Conservation (phyloP, 2,113 vertebrate species). For the Peucedramus taeniatus region DNA sequence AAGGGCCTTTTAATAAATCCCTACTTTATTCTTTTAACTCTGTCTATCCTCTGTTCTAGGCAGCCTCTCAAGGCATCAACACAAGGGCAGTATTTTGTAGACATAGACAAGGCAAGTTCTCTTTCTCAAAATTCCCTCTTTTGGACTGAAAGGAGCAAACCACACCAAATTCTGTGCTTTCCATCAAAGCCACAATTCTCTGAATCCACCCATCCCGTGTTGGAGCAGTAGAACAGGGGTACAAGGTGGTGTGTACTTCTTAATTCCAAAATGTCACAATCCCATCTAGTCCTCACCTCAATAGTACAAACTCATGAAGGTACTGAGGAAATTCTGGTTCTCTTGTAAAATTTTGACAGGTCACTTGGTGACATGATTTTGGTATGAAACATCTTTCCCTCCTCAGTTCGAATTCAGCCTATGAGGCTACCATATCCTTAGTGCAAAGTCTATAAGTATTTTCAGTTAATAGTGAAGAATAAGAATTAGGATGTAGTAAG, state of each 20-base stretch:
- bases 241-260: neutral
- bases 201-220: neutral
- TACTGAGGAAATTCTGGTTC: neutral
- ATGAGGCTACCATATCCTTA: neutral
- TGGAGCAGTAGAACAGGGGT: neutral
- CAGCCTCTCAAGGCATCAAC: neutral
- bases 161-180: neutral
- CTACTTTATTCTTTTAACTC: neutral
- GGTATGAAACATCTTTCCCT: neutral
- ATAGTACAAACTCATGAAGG: neutral
- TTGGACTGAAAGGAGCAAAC: neutral
- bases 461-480: neutral
- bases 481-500: neutral
- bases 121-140: neutral
- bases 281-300: neutral
- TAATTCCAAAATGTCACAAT: neutral
- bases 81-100: neutral
- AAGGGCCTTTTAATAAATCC: neutral
- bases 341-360: neutral
- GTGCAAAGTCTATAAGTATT: neutral
- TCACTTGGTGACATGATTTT: neutral
- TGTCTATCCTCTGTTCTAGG: neutral
- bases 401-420: neutral
- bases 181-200: neutral
- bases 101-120: neutral